Evolutionary conservation across 1,140 invertebrate species (phyloP).

Genomic region (Drosophila seguyi): DNA sequence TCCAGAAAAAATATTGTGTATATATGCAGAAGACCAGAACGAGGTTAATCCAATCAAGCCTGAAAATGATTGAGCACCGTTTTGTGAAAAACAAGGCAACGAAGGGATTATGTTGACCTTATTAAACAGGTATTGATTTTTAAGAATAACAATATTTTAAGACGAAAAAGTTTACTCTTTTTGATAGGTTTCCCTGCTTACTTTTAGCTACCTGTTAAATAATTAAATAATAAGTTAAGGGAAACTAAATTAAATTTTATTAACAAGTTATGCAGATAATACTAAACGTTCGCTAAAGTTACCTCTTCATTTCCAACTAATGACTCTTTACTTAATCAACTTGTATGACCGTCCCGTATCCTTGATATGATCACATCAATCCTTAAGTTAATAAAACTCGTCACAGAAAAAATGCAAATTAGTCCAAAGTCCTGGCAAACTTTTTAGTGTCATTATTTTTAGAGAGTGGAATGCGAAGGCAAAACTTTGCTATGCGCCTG

Average conservation of each 20-base stretch:
- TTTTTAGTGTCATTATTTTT: constrained; percentile 21
- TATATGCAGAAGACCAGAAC: constrained; percentile 8
- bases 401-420: constrained; percentile 54
- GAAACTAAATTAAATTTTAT: no score
- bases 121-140: constrained; percentile 5
- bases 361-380: constrained; percentile 30
- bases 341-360: not conserved
- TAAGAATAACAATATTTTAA: not conserved
- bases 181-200: no score
- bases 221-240: no score
- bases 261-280: no score
- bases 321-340: constrained; percentile 6
- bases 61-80: constrained; percentile 24
- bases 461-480: not conserved
- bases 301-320: constrained; percentile 16
- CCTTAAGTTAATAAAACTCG: constrained; percentile 21
- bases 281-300: constrained; percentile 4
- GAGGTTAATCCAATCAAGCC: constrained; percentile 33
- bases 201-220: not conserved
- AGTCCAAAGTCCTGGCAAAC: constrained; percentile 19
- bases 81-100: constrained; percentile 1
- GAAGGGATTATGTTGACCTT: not conserved
- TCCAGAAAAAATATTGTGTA: not conserved
- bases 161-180: not conserved
- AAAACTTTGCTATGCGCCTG: constrained; percentile 28